These are phyloP conservation scores for Trematomus bernacchii DNA, from an alignment of 2,797 vertebrate genomes.

Conservation along the genomic window DNA sequence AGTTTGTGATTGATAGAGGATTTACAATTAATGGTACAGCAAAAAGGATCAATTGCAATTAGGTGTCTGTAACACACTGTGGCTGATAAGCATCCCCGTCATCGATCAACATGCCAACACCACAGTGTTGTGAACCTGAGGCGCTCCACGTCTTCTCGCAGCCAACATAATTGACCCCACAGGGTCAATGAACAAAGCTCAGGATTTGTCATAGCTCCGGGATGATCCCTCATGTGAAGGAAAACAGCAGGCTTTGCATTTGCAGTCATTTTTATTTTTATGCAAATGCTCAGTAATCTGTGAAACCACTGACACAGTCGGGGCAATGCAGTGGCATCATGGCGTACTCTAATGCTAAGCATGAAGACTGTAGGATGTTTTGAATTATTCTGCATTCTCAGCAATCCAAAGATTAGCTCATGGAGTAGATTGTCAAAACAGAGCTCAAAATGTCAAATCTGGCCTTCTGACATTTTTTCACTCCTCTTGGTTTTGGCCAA, in stretches of 20 bases:
- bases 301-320: constrained; percentile 55
- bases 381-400: constrained; percentile 58
- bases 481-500: not conserved
- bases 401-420: constrained; percentile 62
- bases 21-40: constrained; percentile 84
- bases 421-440: constrained; percentile 38
- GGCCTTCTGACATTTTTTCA: constrained; percentile 38
- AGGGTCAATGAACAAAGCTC: constrained; percentile 76
- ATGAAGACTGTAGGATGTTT: constrained; percentile 30
- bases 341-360: constrained; percentile 56
- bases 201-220: constrained; percentile 56
- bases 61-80: constrained; percentile 80
- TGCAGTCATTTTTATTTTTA: constrained; percentile 64
- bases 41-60: constrained; percentile 86
- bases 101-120: constrained; percentile 77
- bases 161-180: constrained; percentile 77
- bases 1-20: constrained; percentile 75
- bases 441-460: constrained; percentile 42
- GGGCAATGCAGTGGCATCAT: constrained; percentile 40
- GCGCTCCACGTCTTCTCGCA: constrained; percentile 51
- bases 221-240: constrained; percentile 52
- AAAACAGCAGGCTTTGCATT: constrained; percentile 55
- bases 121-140: constrained; percentile 53
- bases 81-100: constrained; percentile 81
- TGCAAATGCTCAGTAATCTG: constrained; percentile 70